phyloP scores from a whole-genome alignment of 2,888 invertebrate species.

The Pyrocoelia pectoralis region DNA sequence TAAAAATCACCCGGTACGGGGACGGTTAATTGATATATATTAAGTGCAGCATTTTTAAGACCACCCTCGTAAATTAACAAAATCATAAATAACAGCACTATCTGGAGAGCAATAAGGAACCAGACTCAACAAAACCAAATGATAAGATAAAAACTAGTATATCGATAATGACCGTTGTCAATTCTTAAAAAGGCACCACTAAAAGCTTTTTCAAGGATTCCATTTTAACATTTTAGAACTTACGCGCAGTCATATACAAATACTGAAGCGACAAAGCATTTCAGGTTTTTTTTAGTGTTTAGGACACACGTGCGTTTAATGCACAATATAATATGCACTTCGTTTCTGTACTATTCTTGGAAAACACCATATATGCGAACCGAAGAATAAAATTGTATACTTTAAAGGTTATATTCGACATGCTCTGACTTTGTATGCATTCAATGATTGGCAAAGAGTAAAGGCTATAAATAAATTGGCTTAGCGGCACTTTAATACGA shows the following conservation, averaged over 20 bases:
- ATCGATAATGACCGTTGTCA: conserved; percentile 8
- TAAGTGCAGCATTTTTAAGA: too few species aligned
- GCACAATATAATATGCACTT: conserved; percentile 5
- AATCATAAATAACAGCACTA: background rate
- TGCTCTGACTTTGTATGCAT: conserved; percentile 29
- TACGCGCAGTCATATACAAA: background rate
- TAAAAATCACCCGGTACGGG: too few species aligned
- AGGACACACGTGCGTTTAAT: conserved; percentile 16
- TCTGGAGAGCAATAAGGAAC: background rate
- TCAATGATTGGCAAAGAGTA: conserved; percentile 27
- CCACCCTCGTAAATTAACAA: background rate
- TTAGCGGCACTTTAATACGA: conserved; percentile 27
- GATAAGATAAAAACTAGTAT: conserved; percentile 8
- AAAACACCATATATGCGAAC: conserved; percentile 28
- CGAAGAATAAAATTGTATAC: conserved; percentile 23
- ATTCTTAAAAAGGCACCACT: background rate
- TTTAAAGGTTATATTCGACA: conserved; percentile 29
- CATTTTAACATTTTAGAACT: background rate
- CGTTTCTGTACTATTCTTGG: conserved; percentile 15
- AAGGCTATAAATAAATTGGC: conserved; percentile 25
- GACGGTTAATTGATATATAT: too few species aligned
- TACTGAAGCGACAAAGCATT: background rate
- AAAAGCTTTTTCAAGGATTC: conserved; percentile 4
- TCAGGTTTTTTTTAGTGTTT: background rate
- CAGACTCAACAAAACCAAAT: conserved; percentile 9